Percentiles rank a stretch among this genome's conserved stretches.
Conservation (phyloP, 1,140 invertebrate species). For the Apis dorsata region DNA sequence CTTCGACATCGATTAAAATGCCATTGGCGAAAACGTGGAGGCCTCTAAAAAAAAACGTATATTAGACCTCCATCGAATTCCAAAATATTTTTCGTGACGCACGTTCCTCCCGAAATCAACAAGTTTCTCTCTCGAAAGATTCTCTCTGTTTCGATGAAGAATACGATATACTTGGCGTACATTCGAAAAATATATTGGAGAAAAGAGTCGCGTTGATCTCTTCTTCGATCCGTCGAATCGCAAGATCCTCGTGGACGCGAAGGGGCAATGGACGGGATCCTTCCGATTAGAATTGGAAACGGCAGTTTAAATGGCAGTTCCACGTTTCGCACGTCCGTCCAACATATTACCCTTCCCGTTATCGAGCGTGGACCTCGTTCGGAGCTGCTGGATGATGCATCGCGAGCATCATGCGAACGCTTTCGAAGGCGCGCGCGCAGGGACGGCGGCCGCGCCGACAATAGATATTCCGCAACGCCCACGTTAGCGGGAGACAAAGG, state of each 20-base stretch:
- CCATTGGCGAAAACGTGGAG: constrained; percentile 55
- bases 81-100: background rate
- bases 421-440: constrained; percentile 22
- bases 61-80: constrained; percentile 10
- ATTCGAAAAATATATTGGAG: too few relatives aligned
- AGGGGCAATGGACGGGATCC: background rate
- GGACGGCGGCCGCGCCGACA: constrained; percentile 43
- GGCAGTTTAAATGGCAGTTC: background rate
- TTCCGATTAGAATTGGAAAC: constrained; percentile 37
- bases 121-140: too few relatives aligned
- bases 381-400: constrained; percentile 48
- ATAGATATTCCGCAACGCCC: constrained; percentile 67
- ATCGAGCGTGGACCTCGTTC: constrained; percentile 36
- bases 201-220: too few relatives aligned
- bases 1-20: constrained; percentile 51
- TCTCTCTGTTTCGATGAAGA: too few relatives aligned
- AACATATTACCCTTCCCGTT: constrained; percentile 60
- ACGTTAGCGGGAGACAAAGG: constrained; percentile 66
- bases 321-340: constrained; percentile 41
- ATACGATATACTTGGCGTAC: too few relatives aligned
- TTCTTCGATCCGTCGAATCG: too few relatives aligned
- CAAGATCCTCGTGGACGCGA: too few relatives aligned
- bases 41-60: constrained; percentile 4
- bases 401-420: constrained; percentile 38
- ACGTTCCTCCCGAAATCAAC: too few relatives aligned